These are phyloP conservation scores for Echinometra lucunter DNA, from an alignment of 53 echinoderm and acorn worm genomes.

Conservation along the genomic window DNA sequence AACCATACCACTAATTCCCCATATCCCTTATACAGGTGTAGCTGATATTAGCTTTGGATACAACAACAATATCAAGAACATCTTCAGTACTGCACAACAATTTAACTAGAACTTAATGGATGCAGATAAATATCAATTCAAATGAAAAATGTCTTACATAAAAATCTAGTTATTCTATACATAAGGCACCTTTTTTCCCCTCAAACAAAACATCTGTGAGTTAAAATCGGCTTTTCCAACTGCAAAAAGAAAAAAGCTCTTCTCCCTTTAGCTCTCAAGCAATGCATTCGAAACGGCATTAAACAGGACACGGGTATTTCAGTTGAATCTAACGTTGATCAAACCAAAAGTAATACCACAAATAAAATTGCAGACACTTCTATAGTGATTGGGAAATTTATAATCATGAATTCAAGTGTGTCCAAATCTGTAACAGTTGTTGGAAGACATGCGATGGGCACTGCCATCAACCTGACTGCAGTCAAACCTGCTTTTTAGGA, in stretches of 20 bases:
- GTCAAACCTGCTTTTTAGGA: too few relatives aligned
- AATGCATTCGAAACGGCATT: neutral
- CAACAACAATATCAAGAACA: too few relatives aligned
- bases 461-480: neutral
- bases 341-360: neutral
- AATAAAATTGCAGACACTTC: neutral
- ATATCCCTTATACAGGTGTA: too few relatives aligned
- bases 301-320: neutral
- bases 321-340: neutral
- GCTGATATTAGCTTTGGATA: too few relatives aligned
- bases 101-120: neutral
- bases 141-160: conserved; percentile 31
- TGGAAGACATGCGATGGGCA: neutral
- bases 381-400: too few relatives aligned
- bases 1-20: too few relatives aligned
- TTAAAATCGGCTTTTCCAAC: conserved; percentile 22
- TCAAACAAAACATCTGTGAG: neutral
- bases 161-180: conserved; percentile 33
- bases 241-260: neutral
- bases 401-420: neutral
- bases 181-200: conserved; percentile 28
- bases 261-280: neutral
- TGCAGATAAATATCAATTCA: conserved; percentile 30
- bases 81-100: neutral
- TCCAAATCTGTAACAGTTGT: neutral